Evolutionary conservation across 1,140 invertebrate genomes (phyloP).

Genomic region (Sycobia sp.): DNA sequence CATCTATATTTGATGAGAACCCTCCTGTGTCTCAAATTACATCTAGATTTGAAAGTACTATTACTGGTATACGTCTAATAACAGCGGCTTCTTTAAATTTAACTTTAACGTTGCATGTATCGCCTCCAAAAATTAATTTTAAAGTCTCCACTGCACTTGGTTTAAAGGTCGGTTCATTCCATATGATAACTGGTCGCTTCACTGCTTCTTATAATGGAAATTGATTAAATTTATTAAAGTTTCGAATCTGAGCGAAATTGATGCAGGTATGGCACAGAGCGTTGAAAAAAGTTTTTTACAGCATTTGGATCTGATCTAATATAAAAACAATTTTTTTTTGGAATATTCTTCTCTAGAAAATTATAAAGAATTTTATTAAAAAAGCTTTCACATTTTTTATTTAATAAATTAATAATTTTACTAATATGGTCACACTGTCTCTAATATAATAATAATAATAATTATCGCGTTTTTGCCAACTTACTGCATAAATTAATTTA

Average conservation of each 20-base stretch:
- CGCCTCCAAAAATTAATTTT: slow-evolving; percentile 19
- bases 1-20: neutral
- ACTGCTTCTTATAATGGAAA: slow-evolving; percentile 48
- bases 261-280: neutral
- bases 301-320: too few relatives aligned
- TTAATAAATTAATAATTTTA: too few relatives aligned
- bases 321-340: too few relatives aligned
- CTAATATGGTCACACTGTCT: too few relatives aligned
- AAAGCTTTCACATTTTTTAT: too few relatives aligned
- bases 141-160: slow-evolving; percentile 36
- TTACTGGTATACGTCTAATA: neutral
- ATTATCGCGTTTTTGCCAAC: too few relatives aligned
- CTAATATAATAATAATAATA: too few relatives aligned
- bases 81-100: neutral
- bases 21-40: neutral
- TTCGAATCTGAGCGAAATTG: slow-evolving; percentile 22
- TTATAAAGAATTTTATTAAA: too few relatives aligned
- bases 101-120: slow-evolving; percentile 1
- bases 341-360: too few relatives aligned
- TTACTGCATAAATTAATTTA: too few relatives aligned
- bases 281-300: too few relatives aligned
- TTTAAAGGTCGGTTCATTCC: slow-evolving; percentile 46
- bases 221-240: slow-evolving; percentile 45
- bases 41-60: neutral
- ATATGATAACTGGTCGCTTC: slow-evolving; percentile 42